Evolutionary conservation across 2,797 vertebrate species (phyloP).

Genomic region (Halcyon leucocephala): DNA sequence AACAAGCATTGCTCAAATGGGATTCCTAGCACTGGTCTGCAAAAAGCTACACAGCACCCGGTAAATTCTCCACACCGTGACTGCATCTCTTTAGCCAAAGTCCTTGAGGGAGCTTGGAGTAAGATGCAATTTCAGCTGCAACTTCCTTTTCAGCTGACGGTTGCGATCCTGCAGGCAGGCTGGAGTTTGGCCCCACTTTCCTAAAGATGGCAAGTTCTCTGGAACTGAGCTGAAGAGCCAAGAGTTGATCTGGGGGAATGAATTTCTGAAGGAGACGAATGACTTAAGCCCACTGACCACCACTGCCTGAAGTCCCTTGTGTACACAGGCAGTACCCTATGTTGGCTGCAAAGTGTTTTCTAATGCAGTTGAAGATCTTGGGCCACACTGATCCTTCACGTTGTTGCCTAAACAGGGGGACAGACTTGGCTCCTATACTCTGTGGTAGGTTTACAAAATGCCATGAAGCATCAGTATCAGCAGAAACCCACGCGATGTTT

Average conservation of each 20-base stretch:
- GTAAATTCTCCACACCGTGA: neutral
- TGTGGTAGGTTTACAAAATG: constrained; percentile 23
- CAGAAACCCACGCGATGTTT: neutral
- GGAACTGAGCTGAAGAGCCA: neutral
- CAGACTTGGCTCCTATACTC: neutral
- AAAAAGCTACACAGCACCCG: neutral
- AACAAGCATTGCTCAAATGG: neutral
- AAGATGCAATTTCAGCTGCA: neutral
- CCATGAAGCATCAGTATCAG: neutral
- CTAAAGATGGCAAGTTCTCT: neutral
- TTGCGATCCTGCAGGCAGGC: neutral
- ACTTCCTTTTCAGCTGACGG: neutral
- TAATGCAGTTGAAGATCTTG: neutral
- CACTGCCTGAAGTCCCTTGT: accelerated
- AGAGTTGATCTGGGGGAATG: neutral
- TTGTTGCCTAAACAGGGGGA: neutral
- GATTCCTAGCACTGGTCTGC: neutral
- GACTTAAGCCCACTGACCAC: neutral
- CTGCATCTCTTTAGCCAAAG: neutral
- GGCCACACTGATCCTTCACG: neutral
- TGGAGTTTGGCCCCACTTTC: neutral
- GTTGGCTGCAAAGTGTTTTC: neutral
- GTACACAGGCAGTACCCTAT: accelerated
- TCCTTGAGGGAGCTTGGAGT: neutral
- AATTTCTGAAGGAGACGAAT: neutral